Evolutionary conservation across 1,140 invertebrate species (phyloP).

Genomic region (Sycobia sp.): DNA sequence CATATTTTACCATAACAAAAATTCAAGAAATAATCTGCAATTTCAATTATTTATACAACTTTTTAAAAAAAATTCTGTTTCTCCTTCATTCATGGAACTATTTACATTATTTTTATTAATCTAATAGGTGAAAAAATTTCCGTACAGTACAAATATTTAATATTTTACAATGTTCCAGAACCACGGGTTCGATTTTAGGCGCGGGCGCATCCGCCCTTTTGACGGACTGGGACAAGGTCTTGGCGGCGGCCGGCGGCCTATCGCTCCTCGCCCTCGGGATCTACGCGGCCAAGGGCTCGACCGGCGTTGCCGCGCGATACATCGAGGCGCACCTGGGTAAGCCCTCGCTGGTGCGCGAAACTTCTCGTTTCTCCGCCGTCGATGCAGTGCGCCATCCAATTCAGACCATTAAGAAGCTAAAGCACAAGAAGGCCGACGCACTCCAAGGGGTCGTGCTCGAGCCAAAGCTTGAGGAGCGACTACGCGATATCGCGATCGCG

Average conservation of each 20-base stretch:
- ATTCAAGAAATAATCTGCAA: no score
- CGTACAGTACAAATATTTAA: neutral
- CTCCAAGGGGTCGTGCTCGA: constrained; percentile 90
- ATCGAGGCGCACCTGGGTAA: constrained; percentile 92
- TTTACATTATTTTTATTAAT: no score
- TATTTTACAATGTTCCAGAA: constrained; percentile 5
- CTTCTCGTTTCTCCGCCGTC: constrained; percentile 88
- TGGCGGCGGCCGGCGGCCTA: constrained; percentile 88
- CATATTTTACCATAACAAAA: no score
- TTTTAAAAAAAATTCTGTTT: no score
- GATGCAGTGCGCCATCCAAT: constrained; percentile 90
- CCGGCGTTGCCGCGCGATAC: constrained; percentile 83
- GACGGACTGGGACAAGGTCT: constrained; percentile 92
- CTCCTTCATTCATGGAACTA: no score
- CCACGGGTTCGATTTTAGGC: constrained; percentile 61
- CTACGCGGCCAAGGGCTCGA: constrained; percentile 93
- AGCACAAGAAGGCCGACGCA: constrained; percentile 81
- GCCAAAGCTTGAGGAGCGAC: constrained; percentile 85
- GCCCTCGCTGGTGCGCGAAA: constrained; percentile 94
- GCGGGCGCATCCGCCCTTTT: constrained; percentile 86
- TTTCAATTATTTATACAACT: no score
- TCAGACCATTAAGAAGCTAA: constrained; percentile 72
- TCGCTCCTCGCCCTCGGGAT: constrained; percentile 91
- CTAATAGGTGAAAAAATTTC: no score
- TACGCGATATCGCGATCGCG: constrained; percentile 95